Conservation (phyloP, 2,888 invertebrate genomes). For the Pteria penguin region DNA sequence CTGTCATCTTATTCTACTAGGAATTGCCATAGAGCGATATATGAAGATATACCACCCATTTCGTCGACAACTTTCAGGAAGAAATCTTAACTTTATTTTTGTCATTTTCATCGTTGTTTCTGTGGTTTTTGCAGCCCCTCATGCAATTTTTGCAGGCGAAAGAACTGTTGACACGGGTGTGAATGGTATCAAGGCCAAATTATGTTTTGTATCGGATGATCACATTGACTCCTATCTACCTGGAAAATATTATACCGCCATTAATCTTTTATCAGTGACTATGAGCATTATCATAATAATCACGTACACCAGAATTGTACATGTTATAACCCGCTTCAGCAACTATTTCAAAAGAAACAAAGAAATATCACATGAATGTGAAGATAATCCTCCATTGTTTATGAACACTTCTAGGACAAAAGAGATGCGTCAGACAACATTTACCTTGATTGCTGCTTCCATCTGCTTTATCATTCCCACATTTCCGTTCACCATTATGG, state of each 20-base stretch:
- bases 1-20: conserved; percentile 6
- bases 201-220: conserved; percentile 7
- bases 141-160: conserved; percentile 12
- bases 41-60: conserved; percentile 1
- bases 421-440: background rate
- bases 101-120: background rate
- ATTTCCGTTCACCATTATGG: conserved; percentile 8
- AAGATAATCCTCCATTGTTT: background rate
- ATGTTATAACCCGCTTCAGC: background rate
- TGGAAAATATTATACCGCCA: background rate
- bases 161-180: conserved; percentile 2
- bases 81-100: background rate
- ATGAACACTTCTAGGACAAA: background rate
- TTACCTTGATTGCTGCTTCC: background rate
- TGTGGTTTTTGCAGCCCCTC: background rate
- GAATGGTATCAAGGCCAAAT: background rate
- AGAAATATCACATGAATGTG: background rate
- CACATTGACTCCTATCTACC: background rate
- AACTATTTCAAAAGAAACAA: conserved; percentile 10
- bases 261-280: background rate
- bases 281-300: background rate
- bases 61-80: background rate
- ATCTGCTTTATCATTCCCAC: conserved; percentile 4
- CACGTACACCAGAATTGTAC: conserved; percentile 6
- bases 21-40: conserved; percentile 8